Evolutionary conservation across 2,797 vertebrate species (phyloP), one percentile per base, ranked within the genome.

Genomic region (Xenentodon cancila): DNA sequence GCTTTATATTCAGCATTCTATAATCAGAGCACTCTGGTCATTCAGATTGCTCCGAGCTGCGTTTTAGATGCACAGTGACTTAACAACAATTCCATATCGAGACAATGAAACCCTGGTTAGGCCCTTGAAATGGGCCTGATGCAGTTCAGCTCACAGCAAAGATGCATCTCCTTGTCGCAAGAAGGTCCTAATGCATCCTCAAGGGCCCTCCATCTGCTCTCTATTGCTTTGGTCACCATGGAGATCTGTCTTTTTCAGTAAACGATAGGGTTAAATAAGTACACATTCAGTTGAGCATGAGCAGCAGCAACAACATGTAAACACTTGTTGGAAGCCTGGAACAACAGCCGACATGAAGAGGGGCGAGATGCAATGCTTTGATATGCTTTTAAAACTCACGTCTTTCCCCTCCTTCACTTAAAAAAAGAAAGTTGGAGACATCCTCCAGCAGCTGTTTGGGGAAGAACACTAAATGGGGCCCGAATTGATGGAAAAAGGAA

Each of bases 171-270:
- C 71, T 79, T 34, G 22, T 87, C 1, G 59, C 76, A 75, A 83
- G 75, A 79, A 85, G 77, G 68, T 79, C 74, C 83, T 91, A 91
- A 91, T 92, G 90, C 76, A 88, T 79, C 70, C 82, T 91, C 78
- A 77, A 91, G 89, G 67, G 79, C 79, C 55, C 85, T 90, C 78
- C 83, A 88, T 43, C 78, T 78, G 75, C 77, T 85, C 83, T 76
- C 64, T 63, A 42, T 64, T 64, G 68, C 75, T 45, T 63, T 52
- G 0, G 88, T 91, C 76, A 30, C 85, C 88, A 91, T 91, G 86
- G 89, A 82, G 87, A 92, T 86, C 50, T 74, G 49, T 81, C 73
- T 78, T 79, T 87, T 87, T 85, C 66, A 46, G 72, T 57, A 68
- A 83, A 79, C 20, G 57, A 80, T 77, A 81, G 76, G 78, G 75